phyloP scores from a whole-genome alignment of 2,797 vertebrate species.

The Peromyscus aztecus region DNA sequence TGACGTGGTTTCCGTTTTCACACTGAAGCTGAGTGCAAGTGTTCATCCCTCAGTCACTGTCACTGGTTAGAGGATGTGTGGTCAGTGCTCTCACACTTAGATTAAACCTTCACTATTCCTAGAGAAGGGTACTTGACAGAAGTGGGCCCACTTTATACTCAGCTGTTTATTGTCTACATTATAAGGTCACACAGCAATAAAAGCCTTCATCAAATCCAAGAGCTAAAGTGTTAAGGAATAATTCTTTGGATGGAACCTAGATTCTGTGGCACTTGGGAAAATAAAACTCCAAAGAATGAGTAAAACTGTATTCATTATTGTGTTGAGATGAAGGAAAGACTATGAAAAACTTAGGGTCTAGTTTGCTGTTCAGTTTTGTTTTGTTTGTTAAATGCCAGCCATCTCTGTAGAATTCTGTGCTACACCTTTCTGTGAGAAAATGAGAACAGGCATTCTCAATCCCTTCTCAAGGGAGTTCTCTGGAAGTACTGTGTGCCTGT shows the following conservation, averaged over 20 bases:
- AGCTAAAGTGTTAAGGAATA: background rate
- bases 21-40: background rate
- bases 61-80: background rate
- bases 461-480: background rate
- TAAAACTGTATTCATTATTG: background rate
- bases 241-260: background rate
- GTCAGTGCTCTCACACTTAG: background rate
- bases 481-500: background rate
- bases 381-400: background rate
- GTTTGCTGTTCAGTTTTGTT: background rate
- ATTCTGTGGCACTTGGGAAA: background rate
- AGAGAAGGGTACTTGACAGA: background rate
- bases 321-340: background rate
- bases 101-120: background rate
- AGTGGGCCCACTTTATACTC: background rate
- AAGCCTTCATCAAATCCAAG: background rate
- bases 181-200: background rate
- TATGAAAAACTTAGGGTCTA: background rate
- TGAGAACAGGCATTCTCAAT: background rate
- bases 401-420: background rate
- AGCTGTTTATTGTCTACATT: background rate
- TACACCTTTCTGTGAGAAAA: background rate
- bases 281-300: background rate
- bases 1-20: background rate
- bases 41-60: background rate